phyloP scores from a whole-genome alignment of 2,113 vertebrate species.

The Perca fluviatilis region DNA sequence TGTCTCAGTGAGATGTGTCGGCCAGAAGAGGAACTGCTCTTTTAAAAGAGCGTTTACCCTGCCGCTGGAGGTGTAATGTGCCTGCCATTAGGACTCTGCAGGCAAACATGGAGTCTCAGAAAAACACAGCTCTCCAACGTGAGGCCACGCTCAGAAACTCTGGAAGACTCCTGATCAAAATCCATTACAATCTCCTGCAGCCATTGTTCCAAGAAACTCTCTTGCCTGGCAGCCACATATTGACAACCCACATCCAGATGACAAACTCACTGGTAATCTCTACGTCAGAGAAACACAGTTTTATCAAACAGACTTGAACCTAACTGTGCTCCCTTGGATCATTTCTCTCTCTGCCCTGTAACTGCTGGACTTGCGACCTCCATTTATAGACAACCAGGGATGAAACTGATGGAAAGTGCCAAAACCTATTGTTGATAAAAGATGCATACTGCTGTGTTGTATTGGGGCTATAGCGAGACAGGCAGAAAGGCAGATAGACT shows the following conservation, averaged over 20 bases:
- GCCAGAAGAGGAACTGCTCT: slow-evolving; percentile 64
- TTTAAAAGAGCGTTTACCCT: slow-evolving; percentile 71
- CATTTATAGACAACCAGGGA: slow-evolving; percentile 57
- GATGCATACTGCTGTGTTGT: slow-evolving; percentile 71
- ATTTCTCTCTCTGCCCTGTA: slow-evolving; percentile 30
- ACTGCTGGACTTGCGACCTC: slow-evolving; percentile 51
- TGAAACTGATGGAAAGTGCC: slow-evolving; percentile 78
- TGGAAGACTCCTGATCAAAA: slow-evolving; percentile 50
- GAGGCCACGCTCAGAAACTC: slow-evolving; percentile 9
- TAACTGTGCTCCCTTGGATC: slow-evolving; percentile 29
- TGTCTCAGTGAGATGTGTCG: slow-evolving; percentile 73
- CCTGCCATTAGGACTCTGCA: slow-evolving; percentile 69
- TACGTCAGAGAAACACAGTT: slow-evolving; percentile 13
- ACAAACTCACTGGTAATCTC: slow-evolving; percentile 39
- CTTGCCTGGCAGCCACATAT: slow-evolving; percentile 32
- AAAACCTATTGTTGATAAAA: slow-evolving; percentile 78
- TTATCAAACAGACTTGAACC: slow-evolving; percentile 36
- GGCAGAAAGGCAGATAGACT: slow-evolving; percentile 76
- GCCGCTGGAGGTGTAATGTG: slow-evolving; percentile 67
- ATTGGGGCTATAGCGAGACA: slow-evolving; percentile 71
- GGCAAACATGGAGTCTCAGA: slow-evolving; percentile 62
- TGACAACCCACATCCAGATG: slow-evolving; percentile 33
- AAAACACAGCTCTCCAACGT: slow-evolving; percentile 27
- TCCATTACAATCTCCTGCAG: slow-evolving; percentile 36
- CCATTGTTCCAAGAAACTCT: slow-evolving; percentile 36